Base-by-base conservation (phyloP, 2,113 vertebrate genomes). In the Urocynchramus pylzowi region DNA sequence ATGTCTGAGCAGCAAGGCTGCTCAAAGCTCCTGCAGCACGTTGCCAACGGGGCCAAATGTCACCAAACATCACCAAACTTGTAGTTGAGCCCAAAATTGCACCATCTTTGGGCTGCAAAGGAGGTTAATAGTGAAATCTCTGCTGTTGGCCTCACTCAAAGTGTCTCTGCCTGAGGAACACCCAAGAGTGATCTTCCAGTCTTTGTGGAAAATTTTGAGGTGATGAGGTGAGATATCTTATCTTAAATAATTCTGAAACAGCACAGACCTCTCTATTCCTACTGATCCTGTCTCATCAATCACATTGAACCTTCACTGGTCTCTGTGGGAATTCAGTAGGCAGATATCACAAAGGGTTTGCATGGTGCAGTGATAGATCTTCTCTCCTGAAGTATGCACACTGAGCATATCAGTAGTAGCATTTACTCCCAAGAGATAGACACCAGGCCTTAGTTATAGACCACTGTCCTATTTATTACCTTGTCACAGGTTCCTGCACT, bases 351-450 rank as follows among this genome's bases (percentile, higher is more conserved):
- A 61, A 77, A 76, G 53, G 37, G 41, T 80, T 89, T 64, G 18
- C 50, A 37, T 5, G n/a, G 47, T 35, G 19, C 1, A 0, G n/a
- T 35, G 47, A 68, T 33, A 42, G n/a, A 85, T 92, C 50, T 77
- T 71, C 82, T 41, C 10, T 49, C 45, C 63, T 77, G 65, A 79
- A 79, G 39, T 30, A 78, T 12, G 60, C 50, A n/a, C 59, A 23
- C 35, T 70, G 92, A 94, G 37, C 35, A 24, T 44, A 80, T 37
- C 77, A 47, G 30, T n/a, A 77, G 76, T 16, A 88, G 85, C 57
- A 89, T 93, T 87, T 94, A 70, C 76, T 89, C 84, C 84, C 49
- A 60, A 12, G 61, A 89, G 92, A 89, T 6, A 80, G 49, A 82
- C 75, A 65, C 65, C 35, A 39, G 80, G 69, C 64, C 87, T 93